These are phyloP conservation scores for Drosophila rhopaloa DNA, from an alignment of 1,140 invertebrate species.

Conservation along the genomic window DNA sequence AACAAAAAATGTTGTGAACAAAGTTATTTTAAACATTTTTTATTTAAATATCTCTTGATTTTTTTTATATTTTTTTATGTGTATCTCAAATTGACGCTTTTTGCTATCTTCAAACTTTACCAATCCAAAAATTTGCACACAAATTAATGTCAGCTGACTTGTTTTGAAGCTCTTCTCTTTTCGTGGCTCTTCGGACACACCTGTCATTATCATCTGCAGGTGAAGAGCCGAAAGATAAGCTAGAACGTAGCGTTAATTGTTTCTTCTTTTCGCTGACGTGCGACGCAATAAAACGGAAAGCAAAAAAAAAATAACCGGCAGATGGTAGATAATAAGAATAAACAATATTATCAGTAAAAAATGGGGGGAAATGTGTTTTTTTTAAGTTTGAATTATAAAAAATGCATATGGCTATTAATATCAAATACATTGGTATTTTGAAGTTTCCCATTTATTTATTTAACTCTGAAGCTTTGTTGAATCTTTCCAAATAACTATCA, in stretches of 20 bases:
- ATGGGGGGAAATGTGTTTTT: neutral
- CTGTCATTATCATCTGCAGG: constrained; percentile 40
- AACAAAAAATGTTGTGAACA: no score
- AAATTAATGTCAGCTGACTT: constrained; percentile 72
- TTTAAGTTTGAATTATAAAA: no score
- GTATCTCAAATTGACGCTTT: constrained; percentile 19
- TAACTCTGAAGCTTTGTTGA: no score
- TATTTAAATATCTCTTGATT: no score
- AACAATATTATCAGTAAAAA: constrained; percentile 12
- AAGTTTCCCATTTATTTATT: no score
- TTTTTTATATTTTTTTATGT: neutral
- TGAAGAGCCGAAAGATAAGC: constrained; percentile 30
- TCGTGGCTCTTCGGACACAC: constrained; percentile 23
- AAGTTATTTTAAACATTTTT: no score
- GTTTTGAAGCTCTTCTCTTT: constrained; percentile 20
- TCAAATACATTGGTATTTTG: no score
- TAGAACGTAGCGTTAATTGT: constrained; percentile 33
- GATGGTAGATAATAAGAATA: constrained; percentile 38
- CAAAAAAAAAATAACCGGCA: constrained; percentile 18
- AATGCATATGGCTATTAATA: no score
- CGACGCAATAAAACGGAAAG: constrained; percentile 18
- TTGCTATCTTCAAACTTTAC: constrained; percentile 6
- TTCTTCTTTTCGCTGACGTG: constrained; percentile 20
- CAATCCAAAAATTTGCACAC: constrained; percentile 22
- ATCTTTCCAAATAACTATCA: no score